These are phyloP conservation scores for Gymnopithys bicolor DNA, from an alignment of 2,797 vertebrate species.

Conservation along the genomic window DNA sequence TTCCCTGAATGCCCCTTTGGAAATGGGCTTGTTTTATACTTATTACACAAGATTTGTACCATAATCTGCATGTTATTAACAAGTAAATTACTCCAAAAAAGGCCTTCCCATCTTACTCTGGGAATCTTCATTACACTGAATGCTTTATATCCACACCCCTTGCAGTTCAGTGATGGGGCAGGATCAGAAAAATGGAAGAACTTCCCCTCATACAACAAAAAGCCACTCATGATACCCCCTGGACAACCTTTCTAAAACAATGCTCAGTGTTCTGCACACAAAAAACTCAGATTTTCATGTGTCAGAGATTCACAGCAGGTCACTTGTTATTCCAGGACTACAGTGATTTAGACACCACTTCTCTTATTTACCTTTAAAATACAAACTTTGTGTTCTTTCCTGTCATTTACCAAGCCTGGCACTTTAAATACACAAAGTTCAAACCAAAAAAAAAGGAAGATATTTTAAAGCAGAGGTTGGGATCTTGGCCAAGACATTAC, in stretches of 20 bases:
- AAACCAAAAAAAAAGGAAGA: not conserved
- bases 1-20: not conserved
- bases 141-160: fast-evolving
- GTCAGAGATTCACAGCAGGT: not conserved
- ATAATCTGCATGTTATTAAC: not conserved
- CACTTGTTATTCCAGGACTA: not conserved
- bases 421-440: not conserved
- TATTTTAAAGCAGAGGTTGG: not conserved
- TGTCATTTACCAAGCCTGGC: not conserved
- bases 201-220: not conserved
- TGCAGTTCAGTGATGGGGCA: fast-evolving
- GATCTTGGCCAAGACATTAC: not conserved
- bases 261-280: not conserved
- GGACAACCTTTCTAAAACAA: not conserved
- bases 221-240: not conserved
- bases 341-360: not conserved
- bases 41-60: not conserved
- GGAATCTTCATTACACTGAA: not conserved
- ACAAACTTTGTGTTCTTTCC: fast-evolving
- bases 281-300: no score
- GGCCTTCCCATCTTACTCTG: no score
- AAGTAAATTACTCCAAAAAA: not conserved
- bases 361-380: not conserved
- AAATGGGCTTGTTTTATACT: not conserved
- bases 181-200: not conserved